These are phyloP conservation scores for Coregonus clupeaformis DNA, from an alignment of 2,113 vertebrate genomes.

Conservation along the genomic window DNA sequence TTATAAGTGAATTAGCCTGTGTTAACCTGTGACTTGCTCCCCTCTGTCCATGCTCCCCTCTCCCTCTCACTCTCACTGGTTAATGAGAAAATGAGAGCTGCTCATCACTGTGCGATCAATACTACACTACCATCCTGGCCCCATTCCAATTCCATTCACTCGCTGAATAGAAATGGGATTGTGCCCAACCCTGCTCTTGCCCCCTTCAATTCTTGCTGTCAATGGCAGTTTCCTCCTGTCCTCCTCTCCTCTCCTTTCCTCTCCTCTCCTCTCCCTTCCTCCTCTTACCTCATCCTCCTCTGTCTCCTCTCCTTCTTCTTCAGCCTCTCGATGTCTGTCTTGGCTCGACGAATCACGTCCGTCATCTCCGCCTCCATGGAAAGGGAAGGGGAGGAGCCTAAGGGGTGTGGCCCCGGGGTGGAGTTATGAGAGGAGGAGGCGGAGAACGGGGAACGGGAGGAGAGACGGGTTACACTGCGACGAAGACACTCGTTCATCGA, in stretches of 20 bases:
- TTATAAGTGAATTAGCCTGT: conserved; percentile 58
- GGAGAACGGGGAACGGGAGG: conserved; percentile 72
- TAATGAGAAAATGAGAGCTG: conserved; percentile 31
- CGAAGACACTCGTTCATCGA: conserved; percentile 95
- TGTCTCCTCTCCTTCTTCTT: conserved; percentile 91
- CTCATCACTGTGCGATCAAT: conserved; percentile 22
- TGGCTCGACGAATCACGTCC: conserved; percentile 86
- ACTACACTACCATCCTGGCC: conserved; percentile 30
- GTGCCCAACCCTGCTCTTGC: too few relatives aligned
- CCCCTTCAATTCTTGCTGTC: too few relatives aligned
- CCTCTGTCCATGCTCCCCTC: background rate
- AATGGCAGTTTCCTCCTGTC: conserved; percentile 4
- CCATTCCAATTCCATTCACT: conserved; percentile 25
- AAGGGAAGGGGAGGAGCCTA: conserved; percentile 71
- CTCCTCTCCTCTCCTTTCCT: conserved; percentile 10
- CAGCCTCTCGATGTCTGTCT: conserved; percentile 89
- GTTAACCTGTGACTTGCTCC: conserved; percentile 26
- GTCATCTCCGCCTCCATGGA: conserved; percentile 85
- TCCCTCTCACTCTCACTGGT: conserved; percentile 37
- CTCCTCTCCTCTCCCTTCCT: background rate
- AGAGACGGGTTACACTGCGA: conserved; percentile 79
- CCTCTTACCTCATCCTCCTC: conserved; percentile 82
- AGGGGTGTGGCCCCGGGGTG: conserved; percentile 50
- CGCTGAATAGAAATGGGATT: too few relatives aligned
- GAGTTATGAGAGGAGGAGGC: conserved; percentile 52